Base-by-base conservation (phyloP, 2,888 invertebrate genomes). In the Frankliniella fusca region DNA sequence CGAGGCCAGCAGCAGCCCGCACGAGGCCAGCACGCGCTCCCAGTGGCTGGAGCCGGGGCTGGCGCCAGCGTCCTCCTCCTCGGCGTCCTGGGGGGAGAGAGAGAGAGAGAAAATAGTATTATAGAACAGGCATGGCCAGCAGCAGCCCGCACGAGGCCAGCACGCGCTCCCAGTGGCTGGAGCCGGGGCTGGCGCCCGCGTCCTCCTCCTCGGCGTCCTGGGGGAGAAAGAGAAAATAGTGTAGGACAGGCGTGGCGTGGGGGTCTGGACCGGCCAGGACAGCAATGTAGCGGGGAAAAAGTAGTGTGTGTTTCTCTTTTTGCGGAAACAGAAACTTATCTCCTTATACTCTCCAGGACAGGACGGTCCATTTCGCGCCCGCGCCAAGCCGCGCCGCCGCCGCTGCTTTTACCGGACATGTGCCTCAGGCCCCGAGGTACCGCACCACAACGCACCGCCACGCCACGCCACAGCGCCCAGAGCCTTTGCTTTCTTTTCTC, bases 111-210 rank as follows among this genome's bases (percentile, higher is more conserved):
- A 38, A 5, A 5, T 3, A 38, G 38, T 38, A 5, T 38, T 18
- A 7, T 54, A 7, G 54, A 54, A 50, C 50, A 50, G 10, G 12
- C 11, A 54, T 15, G 65, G 83, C 84, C 61, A 84, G 48, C 76
- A 84, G 81, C 83, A 84, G 83, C 70, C 84, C 84, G 38, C 81
- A 81, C 83, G 84, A 83, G 61, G 84, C 83, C 76, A 84, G 80
- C 54, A 84, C 82, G 10, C 83, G 84, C 49, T 84, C 81, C 84
- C 84, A 84, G 83, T 83, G 70, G 70, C 80, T 50, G 81, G 20
- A 50, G 49, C 61, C 49, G 18, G 15, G 49, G 61, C n/a, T 79
- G 80, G 15, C 49, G 61, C 23, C 18, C 48, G 23, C 50, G 27
- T 28, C 12, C 49, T 48, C 80, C 20, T 48, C 20, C 8, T 23